Evolutionary conservation across 1,140 invertebrate genomes (phyloP).

Genomic region (Sipha flava): DNA sequence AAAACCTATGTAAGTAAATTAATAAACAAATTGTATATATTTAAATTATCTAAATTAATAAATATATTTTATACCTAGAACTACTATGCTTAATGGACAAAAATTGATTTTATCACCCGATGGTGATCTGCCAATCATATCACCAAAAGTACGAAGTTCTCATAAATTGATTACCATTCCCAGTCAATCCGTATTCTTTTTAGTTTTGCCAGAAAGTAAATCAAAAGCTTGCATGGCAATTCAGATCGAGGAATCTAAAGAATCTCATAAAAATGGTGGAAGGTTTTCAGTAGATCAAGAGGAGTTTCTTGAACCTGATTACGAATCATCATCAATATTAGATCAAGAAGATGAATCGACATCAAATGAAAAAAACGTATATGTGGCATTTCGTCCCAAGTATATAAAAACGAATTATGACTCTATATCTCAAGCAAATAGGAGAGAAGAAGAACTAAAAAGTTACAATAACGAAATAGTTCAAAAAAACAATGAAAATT

Average conservation of each 20-base stretch:
- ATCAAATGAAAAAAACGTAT: neutral
- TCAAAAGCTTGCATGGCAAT: conserved; percentile 23
- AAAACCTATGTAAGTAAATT: neutral
- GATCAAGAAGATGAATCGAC: neutral
- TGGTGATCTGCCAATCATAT: conserved; percentile 35
- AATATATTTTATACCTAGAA: conserved; percentile 18
- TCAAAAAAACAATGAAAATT: neutral
- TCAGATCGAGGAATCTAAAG: neutral
- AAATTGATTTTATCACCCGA: conserved; percentile 31
- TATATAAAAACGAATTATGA: neutral
- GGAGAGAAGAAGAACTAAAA: neutral
- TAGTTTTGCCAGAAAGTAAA: conserved; percentile 35
- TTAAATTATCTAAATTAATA: neutral
- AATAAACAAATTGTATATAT: neutral
- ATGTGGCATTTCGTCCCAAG: neutral
- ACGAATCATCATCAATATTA: neutral
- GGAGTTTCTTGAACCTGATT: neutral
- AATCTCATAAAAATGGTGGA: neutral
- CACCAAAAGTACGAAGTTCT: conserved; percentile 31
- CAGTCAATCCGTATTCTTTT: conserved; percentile 33
- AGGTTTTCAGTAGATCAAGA: neutral
- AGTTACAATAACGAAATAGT: neutral
- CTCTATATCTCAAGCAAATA: neutral
- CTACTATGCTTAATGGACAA: conserved; percentile 35
- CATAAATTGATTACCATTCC: conserved; percentile 33